Base-by-base conservation (phyloP, 2,888 invertebrate genomes). In the Micoletzkya japonica region DNA sequence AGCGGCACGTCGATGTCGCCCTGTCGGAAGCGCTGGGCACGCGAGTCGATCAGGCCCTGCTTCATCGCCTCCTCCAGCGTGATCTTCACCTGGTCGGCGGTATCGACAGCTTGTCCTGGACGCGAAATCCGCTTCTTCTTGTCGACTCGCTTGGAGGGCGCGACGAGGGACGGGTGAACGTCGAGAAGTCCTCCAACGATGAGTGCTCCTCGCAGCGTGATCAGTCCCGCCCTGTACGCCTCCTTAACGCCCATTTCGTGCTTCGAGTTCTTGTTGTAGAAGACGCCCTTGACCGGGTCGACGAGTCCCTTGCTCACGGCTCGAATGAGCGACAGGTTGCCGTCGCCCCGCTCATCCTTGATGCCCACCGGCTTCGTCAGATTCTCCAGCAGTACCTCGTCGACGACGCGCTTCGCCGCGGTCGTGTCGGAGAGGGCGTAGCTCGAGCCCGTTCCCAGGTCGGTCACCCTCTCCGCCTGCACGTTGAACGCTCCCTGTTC, bases 171-270 rank as follows among this genome's bases (percentile, higher is more conserved):
- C 3, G 86, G 82, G 63, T 81, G 82, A 67, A 95, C 92, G 85
- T 93, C 93, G 68, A 94, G 87, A 68, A 95, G 88, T 81, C 92
- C 93, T 87, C 91, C 92, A 73, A 93, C 89, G 84, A 93, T 89
- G 71, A 93, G 91, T 59, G 94, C 94, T 71, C 94, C 94, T 87
- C 93, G 92, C 0, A 92, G 91, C 17, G 93, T 91, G 44, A 95
- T 92, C 81, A 93, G 89, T 82, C 92, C 91, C 71, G 91, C 90
- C 86, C 92, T 91, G 73, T 95, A 91, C 37, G 94, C 94, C 85
- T 91, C 91, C 74, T 89, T 88, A 26, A 91, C 90, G 84, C 94
- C 92, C 73, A 94, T 87, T 75, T 94, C 89, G 86, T 93, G 91
- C 32, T 83, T 79, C 30, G 77, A 74, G 24, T 72, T 70, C 37